Evolutionary conservation across 2,113 vertebrate species (phyloP).

Genomic region (Gavialis gangeticus): DNA sequence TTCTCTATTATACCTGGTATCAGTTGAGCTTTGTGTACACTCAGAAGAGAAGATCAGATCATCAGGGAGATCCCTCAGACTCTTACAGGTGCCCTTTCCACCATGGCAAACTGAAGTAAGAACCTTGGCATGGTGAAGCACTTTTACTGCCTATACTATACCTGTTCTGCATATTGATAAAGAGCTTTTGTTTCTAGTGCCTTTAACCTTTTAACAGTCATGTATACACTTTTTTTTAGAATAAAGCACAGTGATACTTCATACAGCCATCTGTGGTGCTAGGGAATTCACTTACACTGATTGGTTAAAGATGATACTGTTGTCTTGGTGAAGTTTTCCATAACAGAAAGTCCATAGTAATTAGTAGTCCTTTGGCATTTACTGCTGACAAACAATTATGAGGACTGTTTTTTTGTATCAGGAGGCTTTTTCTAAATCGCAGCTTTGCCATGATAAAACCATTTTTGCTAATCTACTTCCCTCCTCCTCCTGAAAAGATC

Average conservation of each 20-base stretch:
- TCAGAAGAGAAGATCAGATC: neutral
- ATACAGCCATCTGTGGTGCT: neutral
- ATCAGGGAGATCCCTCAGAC: neutral
- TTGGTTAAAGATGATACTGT: neutral
- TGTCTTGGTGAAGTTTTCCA: neutral
- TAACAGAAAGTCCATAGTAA: neutral
- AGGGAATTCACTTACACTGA: neutral
- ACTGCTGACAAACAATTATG: neutral
- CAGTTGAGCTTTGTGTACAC: neutral
- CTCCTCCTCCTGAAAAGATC: neutral
- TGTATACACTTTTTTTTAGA: neutral
- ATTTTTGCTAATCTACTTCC: neutral
- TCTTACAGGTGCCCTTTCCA: neutral
- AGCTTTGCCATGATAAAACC: neutral
- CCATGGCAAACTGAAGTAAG: neutral
- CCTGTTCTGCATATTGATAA: neutral
- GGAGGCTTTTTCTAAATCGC: neutral
- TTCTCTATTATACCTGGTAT: constrained; percentile 5
- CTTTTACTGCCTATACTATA: neutral
- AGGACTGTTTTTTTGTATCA: neutral
- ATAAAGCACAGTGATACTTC: neutral
- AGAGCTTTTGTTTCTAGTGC: neutral
- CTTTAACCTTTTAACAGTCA: neutral
- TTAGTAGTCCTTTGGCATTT: neutral
- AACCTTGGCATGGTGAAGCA: neutral